Conservation (phyloP, 2,888 invertebrate species). For the Brassicogethes aeneus region DNA sequence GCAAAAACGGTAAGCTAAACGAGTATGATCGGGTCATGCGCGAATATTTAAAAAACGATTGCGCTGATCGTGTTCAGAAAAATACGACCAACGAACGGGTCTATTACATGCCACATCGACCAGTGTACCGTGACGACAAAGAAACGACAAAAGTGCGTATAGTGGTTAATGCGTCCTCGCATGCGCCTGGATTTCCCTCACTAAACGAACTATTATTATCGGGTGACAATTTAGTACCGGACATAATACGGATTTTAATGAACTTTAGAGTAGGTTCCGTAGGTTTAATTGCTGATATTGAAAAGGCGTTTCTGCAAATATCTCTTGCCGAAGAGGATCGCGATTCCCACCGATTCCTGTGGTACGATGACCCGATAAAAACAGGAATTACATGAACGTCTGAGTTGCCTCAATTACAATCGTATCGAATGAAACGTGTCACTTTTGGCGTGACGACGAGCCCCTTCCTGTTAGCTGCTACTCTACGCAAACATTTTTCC, state of each 20-base stretch:
- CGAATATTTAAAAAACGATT: constrained; percentile 3
- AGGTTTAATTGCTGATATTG: constrained; percentile 25
- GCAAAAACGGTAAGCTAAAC: constrained; percentile 1
- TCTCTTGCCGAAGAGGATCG: constrained; percentile 16
- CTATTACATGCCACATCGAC: constrained; percentile 2
- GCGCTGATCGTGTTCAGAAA: not conserved
- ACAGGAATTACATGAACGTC: no score
- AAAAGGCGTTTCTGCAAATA: constrained; percentile 27
- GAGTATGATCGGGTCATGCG: constrained; percentile 1
- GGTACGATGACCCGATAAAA: no score
- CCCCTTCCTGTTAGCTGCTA: no score
- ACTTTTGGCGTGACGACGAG: no score
- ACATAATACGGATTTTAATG: no score
- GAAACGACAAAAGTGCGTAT: constrained; percentile 4
- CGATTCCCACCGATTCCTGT: constrained; percentile 20
- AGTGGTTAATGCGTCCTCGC: constrained; percentile 2
- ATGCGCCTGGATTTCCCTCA: no score
- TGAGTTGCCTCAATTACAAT: no score
- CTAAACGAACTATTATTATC: no score
- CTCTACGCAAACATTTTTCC: no score
- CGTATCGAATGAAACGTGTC: no score
- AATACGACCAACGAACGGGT: not conserved
- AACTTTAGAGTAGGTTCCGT: constrained; percentile 14
- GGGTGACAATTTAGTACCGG: no score
- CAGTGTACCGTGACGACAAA: constrained; percentile 2